A percentile compares a stretch with the other conserved stretches of the same genome.
These are phyloP conservation scores for Clarias macrocephalus DNA, from an alignment of 2,113 vertebrate genomes.

Conservation along the genomic window DNA sequence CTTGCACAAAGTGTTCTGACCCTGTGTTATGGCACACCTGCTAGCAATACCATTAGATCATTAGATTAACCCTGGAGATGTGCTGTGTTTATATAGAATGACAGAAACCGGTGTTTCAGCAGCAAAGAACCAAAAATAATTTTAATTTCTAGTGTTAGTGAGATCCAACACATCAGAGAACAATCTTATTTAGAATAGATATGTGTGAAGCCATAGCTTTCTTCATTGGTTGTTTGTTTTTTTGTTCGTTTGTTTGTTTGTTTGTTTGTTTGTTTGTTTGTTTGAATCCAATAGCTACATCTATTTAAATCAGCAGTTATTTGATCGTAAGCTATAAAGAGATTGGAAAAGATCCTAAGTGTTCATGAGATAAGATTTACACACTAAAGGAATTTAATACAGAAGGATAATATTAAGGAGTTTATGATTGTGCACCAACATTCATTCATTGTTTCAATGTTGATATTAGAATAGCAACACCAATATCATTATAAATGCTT, in stretches of 20 bases:
- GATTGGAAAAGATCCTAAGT: not conserved
- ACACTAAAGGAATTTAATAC: not conserved
- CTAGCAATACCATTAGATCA: not conserved
- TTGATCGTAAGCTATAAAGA: not conserved
- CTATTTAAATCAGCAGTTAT: not conserved
- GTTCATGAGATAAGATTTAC: not conserved
- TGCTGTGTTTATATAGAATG: conserved; percentile 2
- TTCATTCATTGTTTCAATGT: not conserved
- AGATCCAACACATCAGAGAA: not conserved
- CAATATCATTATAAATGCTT: not conserved
- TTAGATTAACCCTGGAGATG: not conserved
- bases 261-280: too few relatives aligned
- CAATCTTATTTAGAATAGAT: not conserved
- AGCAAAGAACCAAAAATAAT: not conserved
- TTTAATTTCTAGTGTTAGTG: not conserved
- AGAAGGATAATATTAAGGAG: not conserved
- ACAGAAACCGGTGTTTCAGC: not conserved
- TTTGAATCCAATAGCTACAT: not conserved
- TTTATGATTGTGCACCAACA: not conserved
- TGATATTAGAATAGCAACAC: not conserved
- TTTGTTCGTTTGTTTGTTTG: too few relatives aligned
- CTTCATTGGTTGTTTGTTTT: not conserved
- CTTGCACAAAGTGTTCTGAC: not conserved
- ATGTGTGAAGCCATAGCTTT: not conserved
- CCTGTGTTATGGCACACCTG: not conserved